A percentile compares a stretch with the other conserved stretches of the same genome.
phyloP scores from a whole-genome alignment of 2,888 invertebrate genomes.

The Linnaemya tessellans region DNA sequence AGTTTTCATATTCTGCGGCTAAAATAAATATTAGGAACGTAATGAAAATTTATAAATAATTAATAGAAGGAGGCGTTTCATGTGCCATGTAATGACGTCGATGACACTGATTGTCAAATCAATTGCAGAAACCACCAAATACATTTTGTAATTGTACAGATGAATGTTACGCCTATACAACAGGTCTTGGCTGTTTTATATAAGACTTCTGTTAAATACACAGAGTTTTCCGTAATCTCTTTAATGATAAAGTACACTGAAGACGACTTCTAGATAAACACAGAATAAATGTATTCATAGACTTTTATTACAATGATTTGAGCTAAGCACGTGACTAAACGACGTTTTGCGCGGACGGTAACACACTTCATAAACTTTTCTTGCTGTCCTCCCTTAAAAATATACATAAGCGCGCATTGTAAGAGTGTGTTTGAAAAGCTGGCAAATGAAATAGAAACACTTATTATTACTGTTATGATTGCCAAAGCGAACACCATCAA shows the following conservation, averaged over 20 bases:
- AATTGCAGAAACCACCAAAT: constrained; percentile 71
- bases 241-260: constrained; percentile 29
- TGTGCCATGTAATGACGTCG: constrained; percentile 29
- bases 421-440: constrained; percentile 47
- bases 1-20: not conserved
- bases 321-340: constrained; percentile 73
- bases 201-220: constrained; percentile 6
- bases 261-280: constrained; percentile 39
- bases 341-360: constrained; percentile 72
- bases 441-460: constrained; percentile 76
- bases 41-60: constrained; percentile 45
- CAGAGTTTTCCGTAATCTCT: not conserved
- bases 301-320: constrained; percentile 59
- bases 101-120: constrained; percentile 71
- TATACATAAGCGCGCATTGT: too few relatives aligned
- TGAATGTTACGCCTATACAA: constrained; percentile 65
- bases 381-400: not conserved
- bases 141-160: constrained; percentile 51
- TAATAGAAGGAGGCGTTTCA: constrained; percentile 40
- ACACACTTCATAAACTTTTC: constrained; percentile 81
- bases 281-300: constrained; percentile 61
- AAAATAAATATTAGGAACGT: not conserved
- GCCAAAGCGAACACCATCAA: constrained; percentile 34
- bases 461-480: constrained; percentile 80
- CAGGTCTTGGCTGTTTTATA: constrained; percentile 54